Evolutionary conservation across 1,140 invertebrate species (phyloP).

Genomic region (Metaphire vulgaris): DNA sequence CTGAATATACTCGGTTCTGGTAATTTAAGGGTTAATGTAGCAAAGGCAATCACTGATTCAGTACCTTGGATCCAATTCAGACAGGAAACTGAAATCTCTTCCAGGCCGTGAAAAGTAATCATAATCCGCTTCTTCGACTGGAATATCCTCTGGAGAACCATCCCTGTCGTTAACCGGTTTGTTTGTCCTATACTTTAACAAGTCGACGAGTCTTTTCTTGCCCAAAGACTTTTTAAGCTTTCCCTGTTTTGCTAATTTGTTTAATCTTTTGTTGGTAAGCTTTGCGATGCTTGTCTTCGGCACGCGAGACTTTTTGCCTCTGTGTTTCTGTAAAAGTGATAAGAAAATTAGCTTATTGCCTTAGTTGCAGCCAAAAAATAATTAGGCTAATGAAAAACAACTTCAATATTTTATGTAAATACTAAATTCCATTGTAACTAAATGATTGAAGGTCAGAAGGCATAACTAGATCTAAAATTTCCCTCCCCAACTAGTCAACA

Average conservation of each 20-base stretch:
- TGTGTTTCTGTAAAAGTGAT: constrained; percentile 2
- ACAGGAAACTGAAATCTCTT: constrained; percentile 27
- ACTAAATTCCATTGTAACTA: not conserved
- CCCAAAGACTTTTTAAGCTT: constrained; percentile 38
- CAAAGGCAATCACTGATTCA: not conserved
- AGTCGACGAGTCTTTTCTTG: constrained; percentile 36
- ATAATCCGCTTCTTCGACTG: constrained; percentile 30
- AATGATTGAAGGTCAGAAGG: not conserved
- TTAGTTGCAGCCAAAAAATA: not conserved
- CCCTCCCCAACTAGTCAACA: not conserved
- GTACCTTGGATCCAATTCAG: constrained; percentile 13
- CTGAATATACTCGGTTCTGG: not conserved
- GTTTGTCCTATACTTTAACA: constrained; percentile 25
- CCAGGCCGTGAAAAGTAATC: constrained; percentile 27
- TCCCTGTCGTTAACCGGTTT: constrained; percentile 5
- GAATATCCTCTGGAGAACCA: constrained; percentile 22
- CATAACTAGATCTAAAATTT: not conserved
- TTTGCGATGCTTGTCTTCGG: constrained; percentile 37
- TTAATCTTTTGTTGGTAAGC: constrained; percentile 43
- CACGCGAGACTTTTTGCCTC: constrained; percentile 4
- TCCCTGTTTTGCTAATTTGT: constrained; percentile 45
- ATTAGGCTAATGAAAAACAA: not conserved
- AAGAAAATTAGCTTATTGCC: not conserved
- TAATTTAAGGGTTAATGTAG: not conserved
- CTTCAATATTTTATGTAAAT: not conserved